A percentile compares a stretch with the other conserved stretches of the same genome.
phyloP scores from a whole-genome alignment of 92 coral and sea anemone genomes.

The Epizoanthus scotinus region DNA sequence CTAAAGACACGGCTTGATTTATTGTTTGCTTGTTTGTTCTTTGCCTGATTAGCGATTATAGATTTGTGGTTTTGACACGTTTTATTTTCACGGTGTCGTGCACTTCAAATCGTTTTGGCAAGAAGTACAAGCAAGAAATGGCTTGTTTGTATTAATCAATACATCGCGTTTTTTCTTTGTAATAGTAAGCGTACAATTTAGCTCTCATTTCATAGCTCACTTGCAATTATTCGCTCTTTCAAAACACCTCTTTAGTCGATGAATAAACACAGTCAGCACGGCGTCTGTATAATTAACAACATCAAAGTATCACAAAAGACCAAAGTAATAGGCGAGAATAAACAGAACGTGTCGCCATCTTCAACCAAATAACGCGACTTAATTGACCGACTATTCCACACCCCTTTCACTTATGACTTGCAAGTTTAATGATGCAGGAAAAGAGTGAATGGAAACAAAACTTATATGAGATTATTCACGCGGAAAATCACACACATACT shows the following conservation, averaged over 20 bases:
- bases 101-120: neutral
- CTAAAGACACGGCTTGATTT: slow-evolving; percentile 14
- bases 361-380: slow-evolving; percentile 6
- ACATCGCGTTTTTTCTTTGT: neutral
- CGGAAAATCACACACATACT: neutral
- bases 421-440: neutral
- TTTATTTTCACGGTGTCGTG: slow-evolving; percentile 1
- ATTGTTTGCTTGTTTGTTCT: slow-evolving; percentile 35
- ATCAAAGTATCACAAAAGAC: slow-evolving; percentile 27
- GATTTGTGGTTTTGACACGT: slow-evolving; percentile 33
- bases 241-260: slow-evolving; percentile 42
- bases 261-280: slow-evolving; percentile 43
- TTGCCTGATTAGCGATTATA: slow-evolving; percentile 33
- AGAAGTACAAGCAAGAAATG: neutral
- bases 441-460: neutral
- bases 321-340: slow-evolving; percentile 31
- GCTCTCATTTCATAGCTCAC: slow-evolving; percentile 16
- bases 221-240: slow-evolving; percentile 13
- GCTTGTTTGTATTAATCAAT: slow-evolving; percentile 22
- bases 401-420: too few relatives aligned
- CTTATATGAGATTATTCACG: neutral
- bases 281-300: slow-evolving; percentile 43
- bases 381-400: slow-evolving; percentile 9
- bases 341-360: slow-evolving; percentile 42
- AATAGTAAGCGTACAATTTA: neutral